Conservation (phyloP, 1,140 invertebrate species). For the Zelostemma sp. region DNA sequence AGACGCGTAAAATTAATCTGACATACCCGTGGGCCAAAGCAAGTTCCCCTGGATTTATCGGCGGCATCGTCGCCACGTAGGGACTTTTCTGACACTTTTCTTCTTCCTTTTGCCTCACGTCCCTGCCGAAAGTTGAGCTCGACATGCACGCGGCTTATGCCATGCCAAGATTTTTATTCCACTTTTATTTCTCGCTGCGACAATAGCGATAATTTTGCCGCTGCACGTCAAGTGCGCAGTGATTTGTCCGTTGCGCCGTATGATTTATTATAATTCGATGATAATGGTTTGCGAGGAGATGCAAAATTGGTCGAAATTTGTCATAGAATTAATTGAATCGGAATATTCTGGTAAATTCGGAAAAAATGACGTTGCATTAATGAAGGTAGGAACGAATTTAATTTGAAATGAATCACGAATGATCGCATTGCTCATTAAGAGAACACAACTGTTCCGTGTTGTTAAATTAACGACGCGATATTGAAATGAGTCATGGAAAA, state of each 20-base stretch:
- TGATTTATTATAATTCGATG: no score
- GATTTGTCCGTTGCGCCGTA: no score
- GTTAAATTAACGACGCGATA: not conserved
- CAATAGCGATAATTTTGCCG: not conserved
- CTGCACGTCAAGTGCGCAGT: not conserved
- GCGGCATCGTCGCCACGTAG: slow-evolving; percentile 10
- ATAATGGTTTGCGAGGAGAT: no score
- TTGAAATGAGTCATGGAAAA: not conserved
- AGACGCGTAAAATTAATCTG: slow-evolving; percentile 46
- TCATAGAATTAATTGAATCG: no score
- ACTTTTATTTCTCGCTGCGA: not conserved
- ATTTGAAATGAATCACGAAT: no score
- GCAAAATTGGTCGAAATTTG: no score
- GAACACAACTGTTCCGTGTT: not conserved
- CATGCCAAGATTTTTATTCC: slow-evolving; percentile 15
- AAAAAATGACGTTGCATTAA: no score
- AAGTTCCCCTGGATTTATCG: slow-evolving; percentile 36
- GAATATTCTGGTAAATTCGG: no score
- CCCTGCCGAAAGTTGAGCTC: slow-evolving; percentile 13
- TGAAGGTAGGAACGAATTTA: no score
- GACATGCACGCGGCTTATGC: slow-evolving; percentile 25
- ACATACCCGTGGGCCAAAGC: slow-evolving; percentile 22
- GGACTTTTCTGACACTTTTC: slow-evolving; percentile 19
- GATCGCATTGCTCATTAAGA: not conserved
- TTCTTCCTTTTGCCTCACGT: slow-evolving; percentile 36